phyloP scores from a whole-genome alignment of 1,140 invertebrate species.

The Drosophila rhopaloa region DNA sequence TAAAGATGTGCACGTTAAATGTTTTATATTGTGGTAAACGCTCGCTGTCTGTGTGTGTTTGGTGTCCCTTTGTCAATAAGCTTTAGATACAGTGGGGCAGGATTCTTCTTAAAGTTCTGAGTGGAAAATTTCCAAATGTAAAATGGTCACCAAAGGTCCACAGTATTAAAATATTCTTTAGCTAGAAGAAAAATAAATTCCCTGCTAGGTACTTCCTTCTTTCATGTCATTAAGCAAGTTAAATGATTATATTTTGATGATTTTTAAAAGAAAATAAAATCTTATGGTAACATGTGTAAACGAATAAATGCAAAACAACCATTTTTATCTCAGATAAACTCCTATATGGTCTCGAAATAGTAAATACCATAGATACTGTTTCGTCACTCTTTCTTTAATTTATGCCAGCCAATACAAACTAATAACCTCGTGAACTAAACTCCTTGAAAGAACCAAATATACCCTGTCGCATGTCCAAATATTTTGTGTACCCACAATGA shows the following conservation, averaged over 20 bases:
- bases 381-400: background rate
- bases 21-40: slow-evolving; percentile 58
- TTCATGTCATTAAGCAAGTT: too few relatives aligned
- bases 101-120: background rate
- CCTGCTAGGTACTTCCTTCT: too few relatives aligned
- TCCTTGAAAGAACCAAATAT: slow-evolving; percentile 6
- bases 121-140: background rate
- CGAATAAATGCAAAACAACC: too few relatives aligned
- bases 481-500: slow-evolving; percentile 28
- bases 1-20: slow-evolving; percentile 72
- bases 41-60: slow-evolving; percentile 28
- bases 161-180: too few relatives aligned
- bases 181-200: too few relatives aligned
- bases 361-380: too few relatives aligned
- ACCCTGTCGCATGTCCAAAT: slow-evolving; percentile 37
- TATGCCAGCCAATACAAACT: background rate
- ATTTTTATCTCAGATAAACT: too few relatives aligned
- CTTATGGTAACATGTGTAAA: too few relatives aligned
- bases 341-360: too few relatives aligned
- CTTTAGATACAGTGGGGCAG: slow-evolving; percentile 30
- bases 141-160: too few relatives aligned
- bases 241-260: too few relatives aligned
- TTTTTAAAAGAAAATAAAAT: too few relatives aligned
- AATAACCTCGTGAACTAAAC: slow-evolving; percentile 1
- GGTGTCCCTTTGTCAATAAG: slow-evolving; percentile 46